These are phyloP conservation scores for Buceros bicornis DNA, from an alignment of 2,797 vertebrate genomes.

Conservation along the genomic window DNA sequence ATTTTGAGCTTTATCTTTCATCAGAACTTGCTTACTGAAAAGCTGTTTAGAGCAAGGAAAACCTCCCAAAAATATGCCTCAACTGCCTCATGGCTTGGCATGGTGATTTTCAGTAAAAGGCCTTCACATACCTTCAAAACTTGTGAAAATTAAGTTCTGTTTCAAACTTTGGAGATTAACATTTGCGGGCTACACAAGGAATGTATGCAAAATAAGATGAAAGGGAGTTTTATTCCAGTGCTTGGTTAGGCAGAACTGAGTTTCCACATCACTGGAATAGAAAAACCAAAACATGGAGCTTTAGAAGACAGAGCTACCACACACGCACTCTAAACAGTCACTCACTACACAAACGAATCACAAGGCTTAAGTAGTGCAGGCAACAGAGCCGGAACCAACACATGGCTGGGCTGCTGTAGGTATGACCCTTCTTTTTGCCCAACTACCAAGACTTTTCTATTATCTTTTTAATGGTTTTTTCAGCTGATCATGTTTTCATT, in stretches of 20 bases:
- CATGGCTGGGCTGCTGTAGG: too few species aligned
- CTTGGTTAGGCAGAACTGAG: not conserved
- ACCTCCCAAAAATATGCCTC: not conserved
- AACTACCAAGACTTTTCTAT: not conserved
- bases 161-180: not conserved
- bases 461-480: not conserved
- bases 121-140: not conserved
- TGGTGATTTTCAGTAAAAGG: not conserved
- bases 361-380: not conserved
- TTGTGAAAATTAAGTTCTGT: not conserved
- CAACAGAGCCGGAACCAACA: not conserved
- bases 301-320: not conserved
- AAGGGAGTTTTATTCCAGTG: not conserved
- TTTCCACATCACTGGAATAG: not conserved
- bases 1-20: not conserved
- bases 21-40: not conserved
- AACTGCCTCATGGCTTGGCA: not conserved
- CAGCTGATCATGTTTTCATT: not conserved
- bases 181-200: not conserved
- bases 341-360: not conserved
- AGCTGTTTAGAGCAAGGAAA: not conserved
- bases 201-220: not conserved
- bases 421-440: fast-evolving
- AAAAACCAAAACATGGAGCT: not conserved
- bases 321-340: fast-evolving